Percentiles rank a stretch among this genome's conserved stretches.
These are phyloP conservation scores for Enteromius argenteus DNA, from an alignment of 2,797 vertebrate species.

Conservation along the genomic window DNA sequence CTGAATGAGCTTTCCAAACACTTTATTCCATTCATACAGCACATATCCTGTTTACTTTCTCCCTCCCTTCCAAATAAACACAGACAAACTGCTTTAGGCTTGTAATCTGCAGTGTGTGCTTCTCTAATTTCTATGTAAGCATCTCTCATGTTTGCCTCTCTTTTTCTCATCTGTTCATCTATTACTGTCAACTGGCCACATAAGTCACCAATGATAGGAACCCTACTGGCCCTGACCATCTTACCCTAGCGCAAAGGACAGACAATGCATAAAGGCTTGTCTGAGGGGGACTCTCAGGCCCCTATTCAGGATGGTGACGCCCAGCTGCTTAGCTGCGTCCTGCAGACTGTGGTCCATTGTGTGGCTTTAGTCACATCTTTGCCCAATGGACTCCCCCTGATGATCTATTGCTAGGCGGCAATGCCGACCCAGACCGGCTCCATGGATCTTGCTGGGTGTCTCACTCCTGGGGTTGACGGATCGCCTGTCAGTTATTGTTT, in stretches of 20 bases:
- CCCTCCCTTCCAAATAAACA: conserved; percentile 63
- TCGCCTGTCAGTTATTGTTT: conserved; percentile 69
- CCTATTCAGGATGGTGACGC: conserved; percentile 79
- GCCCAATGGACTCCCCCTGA: conserved; percentile 76
- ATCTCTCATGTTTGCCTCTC: conserved; percentile 5
- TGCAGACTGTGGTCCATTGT: conserved; percentile 82
- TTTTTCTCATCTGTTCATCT: conserved; percentile 64
- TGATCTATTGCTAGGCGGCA: conserved; percentile 77
- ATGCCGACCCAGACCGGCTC: conserved; percentile 70
- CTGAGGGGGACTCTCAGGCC: conserved; percentile 76
- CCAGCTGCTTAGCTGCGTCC: conserved; percentile 84
- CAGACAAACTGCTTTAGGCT: conserved; percentile 66
- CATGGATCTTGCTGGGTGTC: conserved; percentile 75
- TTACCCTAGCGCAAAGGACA: conserved; percentile 74
- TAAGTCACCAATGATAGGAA: conserved; percentile 80
- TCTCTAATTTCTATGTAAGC: conserved; percentile 44
- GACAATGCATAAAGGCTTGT: conserved; percentile 81
- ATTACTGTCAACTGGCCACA: conserved; percentile 66
- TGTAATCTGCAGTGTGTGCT: conserved; percentile 25
- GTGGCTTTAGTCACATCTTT: conserved; percentile 81
- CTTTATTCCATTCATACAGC: conserved; percentile 27
- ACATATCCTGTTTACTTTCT: conserved; percentile 35
- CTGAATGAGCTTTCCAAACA: conserved; percentile 14
- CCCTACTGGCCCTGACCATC: conserved; percentile 73
- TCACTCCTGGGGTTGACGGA: conserved; percentile 79